Percentiles rank a stretch among this genome's conserved stretches.
These are phyloP conservation scores for Gymnoscelis rufifasciata DNA, from an alignment of 2,888 invertebrate species.

Conservation along the genomic window DNA sequence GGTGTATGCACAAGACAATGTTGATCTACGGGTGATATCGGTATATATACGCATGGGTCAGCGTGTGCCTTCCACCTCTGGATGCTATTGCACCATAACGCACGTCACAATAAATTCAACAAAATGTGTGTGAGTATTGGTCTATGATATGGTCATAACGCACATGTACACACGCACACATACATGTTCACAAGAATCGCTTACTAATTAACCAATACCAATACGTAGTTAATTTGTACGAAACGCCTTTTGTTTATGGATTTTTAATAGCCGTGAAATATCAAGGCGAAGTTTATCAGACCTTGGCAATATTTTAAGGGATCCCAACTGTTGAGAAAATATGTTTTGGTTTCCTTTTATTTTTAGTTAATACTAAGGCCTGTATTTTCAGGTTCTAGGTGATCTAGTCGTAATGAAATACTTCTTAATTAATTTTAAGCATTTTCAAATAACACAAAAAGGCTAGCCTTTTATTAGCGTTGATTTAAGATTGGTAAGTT, in stretches of 20 bases:
- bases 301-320: neutral
- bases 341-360: too few species aligned
- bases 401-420: too few species aligned
- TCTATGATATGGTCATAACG: conserved; percentile 41
- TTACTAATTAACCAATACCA: conserved; percentile 22
- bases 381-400: too few species aligned
- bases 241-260: conserved; percentile 5
- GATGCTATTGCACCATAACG: conserved; percentile 65
- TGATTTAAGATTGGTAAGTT: too few species aligned
- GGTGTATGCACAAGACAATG: conserved; percentile 71
- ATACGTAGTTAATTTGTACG: conserved; percentile 12
- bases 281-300: conserved; percentile 1
- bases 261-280: conserved; percentile 4
- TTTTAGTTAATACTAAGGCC: too few species aligned
- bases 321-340: too few species aligned
- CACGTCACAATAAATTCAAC: conserved; percentile 63
- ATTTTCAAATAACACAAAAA: too few species aligned
- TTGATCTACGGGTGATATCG: conserved; percentile 65
- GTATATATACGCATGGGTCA: conserved; percentile 69
- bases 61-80: conserved; percentile 64
- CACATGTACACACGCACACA: conserved; percentile 30
- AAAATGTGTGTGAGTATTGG: conserved; percentile 50
- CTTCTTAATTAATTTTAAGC: too few species aligned
- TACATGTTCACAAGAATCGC: conserved; percentile 44
- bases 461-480: too few species aligned